Percentiles rank a stretch among this genome's conserved stretches.
phyloP scores from a whole-genome alignment of 2,888 invertebrate species.

The Leucoptera coffeella region DNA sequence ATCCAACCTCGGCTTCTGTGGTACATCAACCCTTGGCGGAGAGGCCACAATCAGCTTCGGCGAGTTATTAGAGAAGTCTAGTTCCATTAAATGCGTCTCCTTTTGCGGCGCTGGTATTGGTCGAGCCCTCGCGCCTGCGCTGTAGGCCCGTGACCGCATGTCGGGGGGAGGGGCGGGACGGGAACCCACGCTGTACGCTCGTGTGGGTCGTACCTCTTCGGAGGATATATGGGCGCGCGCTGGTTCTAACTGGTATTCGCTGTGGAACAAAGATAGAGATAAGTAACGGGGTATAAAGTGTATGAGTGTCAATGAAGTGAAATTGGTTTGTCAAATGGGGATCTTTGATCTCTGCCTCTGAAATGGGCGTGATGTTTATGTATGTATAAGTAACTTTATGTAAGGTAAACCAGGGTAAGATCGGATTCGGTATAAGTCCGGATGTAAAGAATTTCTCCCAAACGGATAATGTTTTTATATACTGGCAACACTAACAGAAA shows the following conservation, averaged over 20 bases:
- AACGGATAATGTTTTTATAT: no score
- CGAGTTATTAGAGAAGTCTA: conserved; percentile 39
- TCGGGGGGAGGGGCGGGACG: conserved; percentile 56
- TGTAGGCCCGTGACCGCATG: conserved; percentile 57
- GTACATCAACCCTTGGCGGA: conserved; percentile 13
- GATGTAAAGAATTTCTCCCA: no score
- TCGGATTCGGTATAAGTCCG: no score
- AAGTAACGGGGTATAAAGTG: no score
- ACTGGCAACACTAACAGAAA: no score
- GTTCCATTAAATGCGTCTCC: conserved; percentile 75
- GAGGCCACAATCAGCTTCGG: conserved; percentile 17
- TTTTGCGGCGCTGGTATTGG: conserved; percentile 41
- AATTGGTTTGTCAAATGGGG: no score
- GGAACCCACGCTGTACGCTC: conserved; percentile 83
- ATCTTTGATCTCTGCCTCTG: no score
- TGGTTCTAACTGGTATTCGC: conserved; percentile 76
- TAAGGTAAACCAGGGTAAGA: no score
- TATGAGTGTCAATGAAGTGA: no score
- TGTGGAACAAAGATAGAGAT: conserved; percentile 14
- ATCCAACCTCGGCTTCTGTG: conserved; percentile 17
- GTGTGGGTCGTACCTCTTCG: conserved; percentile 62
- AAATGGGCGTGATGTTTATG: no score
- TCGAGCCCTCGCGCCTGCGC: conserved; percentile 61
- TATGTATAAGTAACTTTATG: no score
- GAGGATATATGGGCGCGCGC: conserved; percentile 67